Conservation (phyloP, 2,113 vertebrate species). For the Tetraodon nigroviridis region DNA sequence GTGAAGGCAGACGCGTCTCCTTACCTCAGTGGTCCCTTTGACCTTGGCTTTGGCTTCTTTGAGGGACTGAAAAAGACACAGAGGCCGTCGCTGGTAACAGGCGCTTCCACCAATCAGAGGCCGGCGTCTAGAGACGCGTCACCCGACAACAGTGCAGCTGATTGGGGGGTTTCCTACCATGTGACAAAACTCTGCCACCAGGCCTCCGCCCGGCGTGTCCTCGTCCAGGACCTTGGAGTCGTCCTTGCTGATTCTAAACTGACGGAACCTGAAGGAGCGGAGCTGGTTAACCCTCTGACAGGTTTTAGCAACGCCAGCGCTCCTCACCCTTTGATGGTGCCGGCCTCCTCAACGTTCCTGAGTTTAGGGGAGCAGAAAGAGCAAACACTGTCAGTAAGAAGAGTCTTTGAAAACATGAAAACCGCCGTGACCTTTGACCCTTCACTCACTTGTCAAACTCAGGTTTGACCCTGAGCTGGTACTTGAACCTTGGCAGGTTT, state of each 20-base stretch:
- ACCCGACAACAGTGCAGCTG: background rate
- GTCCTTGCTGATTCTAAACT: slow-evolving; percentile 82
- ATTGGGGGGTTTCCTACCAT: slow-evolving; percentile 74
- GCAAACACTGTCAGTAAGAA: background rate
- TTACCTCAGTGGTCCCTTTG: slow-evolving; percentile 83
- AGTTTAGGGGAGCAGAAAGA: background rate
- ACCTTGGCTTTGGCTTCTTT: slow-evolving; percentile 79
- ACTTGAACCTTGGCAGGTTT: slow-evolving; percentile 84
- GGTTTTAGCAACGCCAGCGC: too few relatives aligned
- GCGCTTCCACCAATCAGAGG: too few relatives aligned
- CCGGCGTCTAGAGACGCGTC: background rate
- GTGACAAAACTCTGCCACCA: slow-evolving; percentile 87
- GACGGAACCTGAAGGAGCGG: slow-evolving; percentile 74
- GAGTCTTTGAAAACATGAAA: background rate
- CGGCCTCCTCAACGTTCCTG: slow-evolving; percentile 84
- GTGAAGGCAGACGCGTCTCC: background rate
- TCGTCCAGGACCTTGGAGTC: slow-evolving; percentile 86
- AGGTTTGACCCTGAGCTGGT: slow-evolving; percentile 84
- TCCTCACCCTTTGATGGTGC: slow-evolving; percentile 79
- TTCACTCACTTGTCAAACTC: slow-evolving; percentile 88
- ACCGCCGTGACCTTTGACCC: background rate
- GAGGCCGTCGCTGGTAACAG: background rate
- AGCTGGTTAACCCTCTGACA: background rate
- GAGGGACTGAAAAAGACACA: slow-evolving; percentile 73
- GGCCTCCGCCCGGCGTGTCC: slow-evolving; percentile 80